phyloP scores from a whole-genome alignment of 2,113 vertebrate genomes.

The Eclectus roratus region DNA sequence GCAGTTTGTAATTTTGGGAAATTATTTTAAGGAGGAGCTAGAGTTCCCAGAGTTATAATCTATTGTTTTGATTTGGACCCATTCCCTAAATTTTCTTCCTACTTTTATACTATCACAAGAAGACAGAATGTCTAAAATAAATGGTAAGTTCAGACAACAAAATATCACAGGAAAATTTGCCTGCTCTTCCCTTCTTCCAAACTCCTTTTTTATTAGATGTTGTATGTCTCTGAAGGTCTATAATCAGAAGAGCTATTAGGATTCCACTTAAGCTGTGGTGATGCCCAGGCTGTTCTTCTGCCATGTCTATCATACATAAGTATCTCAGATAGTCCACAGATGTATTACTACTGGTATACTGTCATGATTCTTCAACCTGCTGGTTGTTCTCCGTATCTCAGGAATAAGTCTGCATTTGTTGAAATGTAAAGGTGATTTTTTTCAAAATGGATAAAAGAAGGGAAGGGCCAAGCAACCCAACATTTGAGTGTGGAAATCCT shows the following conservation, averaged over 20 bases:
- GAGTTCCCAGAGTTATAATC: background rate
- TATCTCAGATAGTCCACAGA: background rate
- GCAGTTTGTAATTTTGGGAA: background rate
- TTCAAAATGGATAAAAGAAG: background rate
- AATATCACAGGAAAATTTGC: background rate
- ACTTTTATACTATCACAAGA: background rate
- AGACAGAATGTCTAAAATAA: background rate
- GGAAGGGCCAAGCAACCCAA: background rate
- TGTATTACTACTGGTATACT: background rate
- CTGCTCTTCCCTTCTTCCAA: background rate
- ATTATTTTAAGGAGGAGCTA: background rate
- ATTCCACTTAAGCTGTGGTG: background rate
- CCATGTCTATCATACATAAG: background rate
- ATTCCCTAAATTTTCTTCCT: background rate
- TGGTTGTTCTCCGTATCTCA: background rate
- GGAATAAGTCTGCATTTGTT: background rate
- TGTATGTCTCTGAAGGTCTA: background rate
- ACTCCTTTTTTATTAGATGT: background rate
- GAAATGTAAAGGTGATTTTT: background rate
- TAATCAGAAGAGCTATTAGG: background rate
- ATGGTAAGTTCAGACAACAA: background rate
- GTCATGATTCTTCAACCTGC: background rate
- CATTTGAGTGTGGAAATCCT: background rate
- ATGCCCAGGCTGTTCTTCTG: background rate
- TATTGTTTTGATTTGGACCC: background rate